These are phyloP conservation scores for Hylomyscus alleni DNA, from an alignment of 2,797 vertebrate species.

Conservation along the genomic window DNA sequence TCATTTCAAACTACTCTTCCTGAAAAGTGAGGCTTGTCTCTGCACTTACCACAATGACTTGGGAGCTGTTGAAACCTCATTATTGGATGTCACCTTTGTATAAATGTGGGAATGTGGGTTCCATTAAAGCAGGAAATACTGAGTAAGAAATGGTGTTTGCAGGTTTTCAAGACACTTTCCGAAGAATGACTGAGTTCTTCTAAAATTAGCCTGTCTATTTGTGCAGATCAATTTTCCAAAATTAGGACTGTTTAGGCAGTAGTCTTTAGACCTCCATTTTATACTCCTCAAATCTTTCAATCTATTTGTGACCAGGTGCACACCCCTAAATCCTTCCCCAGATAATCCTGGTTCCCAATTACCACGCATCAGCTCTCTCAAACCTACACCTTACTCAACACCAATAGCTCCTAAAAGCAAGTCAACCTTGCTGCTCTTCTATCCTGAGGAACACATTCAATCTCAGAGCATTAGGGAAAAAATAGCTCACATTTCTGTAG, in stretches of 20 bases:
- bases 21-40: slow-evolving; percentile 42
- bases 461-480: not conserved
- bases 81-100: not conserved
- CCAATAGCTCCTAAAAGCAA: not conserved
- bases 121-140: slow-evolving; percentile 46
- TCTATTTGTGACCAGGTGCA: not conserved
- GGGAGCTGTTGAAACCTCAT: slow-evolving; percentile 46
- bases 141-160: not conserved
- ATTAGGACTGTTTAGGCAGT: slow-evolving; percentile 28
- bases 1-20: not conserved
- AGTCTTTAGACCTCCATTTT: not conserved
- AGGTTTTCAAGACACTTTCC: slow-evolving; percentile 57
- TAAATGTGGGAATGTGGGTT: not conserved
- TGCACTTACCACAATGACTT: slow-evolving; percentile 44
- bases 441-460: not conserved
- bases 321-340: not conserved
- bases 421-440: not conserved
- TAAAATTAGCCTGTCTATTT: slow-evolving; percentile 55
- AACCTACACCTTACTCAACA: not conserved
- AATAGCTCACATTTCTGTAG: not conserved
- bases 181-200: slow-evolving; percentile 39
- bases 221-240: slow-evolving; percentile 45
- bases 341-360: not conserved
- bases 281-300: not conserved
- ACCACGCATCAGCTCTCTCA: not conserved